Evolutionary conservation across 2,888 invertebrate genomes (phyloP), one percentile per base, ranked within the genome.

Genomic region (Phlogophora meticulosa): DNA sequence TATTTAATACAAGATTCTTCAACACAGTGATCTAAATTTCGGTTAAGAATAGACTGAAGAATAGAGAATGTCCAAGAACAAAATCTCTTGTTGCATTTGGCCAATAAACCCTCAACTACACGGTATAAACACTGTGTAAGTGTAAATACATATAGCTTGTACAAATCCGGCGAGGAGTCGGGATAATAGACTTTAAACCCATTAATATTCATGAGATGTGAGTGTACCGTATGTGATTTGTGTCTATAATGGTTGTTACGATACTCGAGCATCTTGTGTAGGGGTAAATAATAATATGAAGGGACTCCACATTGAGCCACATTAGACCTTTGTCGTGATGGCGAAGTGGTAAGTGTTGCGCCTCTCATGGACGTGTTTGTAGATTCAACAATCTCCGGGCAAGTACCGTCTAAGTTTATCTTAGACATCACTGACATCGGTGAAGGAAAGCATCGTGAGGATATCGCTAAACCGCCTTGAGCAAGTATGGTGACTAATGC

Each of bases 191-290:
- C 76, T 56, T 56, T 49, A 45, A 20, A 40, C 48, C 24, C 32
- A 76, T 76, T 72, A 70, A 72, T 72, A 72, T 72, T 76, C 72
- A 72, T 72, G 55, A 70, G 46, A 48, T 58, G 60, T 45, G 46
- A 53, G 40, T 69, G 68, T 51, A 53, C 36, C 60, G 68, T 51
- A 32, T 72, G 76, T 72, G 71, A 72, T 72, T 76, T 72, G 76
- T 76, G 51, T 69, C 1, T n/a, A 22, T 70, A 42, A 76, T 61
- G 51, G 55, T 34, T 34, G 49, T 7, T 13, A 5, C 56, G 68
- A 52, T 45, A 55, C 66, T 53, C 49, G n/a, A 48, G 49, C 2
- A 4, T 22, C 36, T 38, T 15, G 40, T 63, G 40, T 28, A 3
- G 15, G 20, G 36, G 11, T 10, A 48, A 0, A n/a, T n/a, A n/a